Evolutionary conservation across 2,113 vertebrate species (phyloP), one percentile per base, ranked within the genome.

Genomic region (Syngnathoides biaculeatus): DNA sequence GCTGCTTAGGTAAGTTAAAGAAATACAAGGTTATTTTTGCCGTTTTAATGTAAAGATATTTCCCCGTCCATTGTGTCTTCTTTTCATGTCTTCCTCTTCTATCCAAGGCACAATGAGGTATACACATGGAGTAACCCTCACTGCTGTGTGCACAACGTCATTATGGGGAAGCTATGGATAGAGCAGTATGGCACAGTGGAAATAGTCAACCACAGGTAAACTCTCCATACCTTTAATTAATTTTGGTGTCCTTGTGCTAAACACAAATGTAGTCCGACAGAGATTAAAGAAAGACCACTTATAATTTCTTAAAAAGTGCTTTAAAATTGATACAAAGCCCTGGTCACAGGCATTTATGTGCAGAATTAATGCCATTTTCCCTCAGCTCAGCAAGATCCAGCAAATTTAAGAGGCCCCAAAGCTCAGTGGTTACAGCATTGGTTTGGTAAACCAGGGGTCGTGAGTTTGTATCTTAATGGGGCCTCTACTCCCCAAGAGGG

Each of bases 151-250:
- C 85, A 89, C 79, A 89, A 89, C 14, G 64, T 89, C 59, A 87
- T 89, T 53, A 39, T 89, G 50, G 87, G 87, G 8, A 87, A 89
- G 70, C 78, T 89, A 2, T 89, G 87, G 87, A 87, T 89, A 56
- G 87, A 89, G 61, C 87, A 89, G 72, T 87, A 87, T 24, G 87
- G 87, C 30, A 84, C 82, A 17, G 85, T 89, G 71, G 87, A 89
- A 68, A 89, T 89, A 22, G 35, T 85, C 70, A 89, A 89, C 74
- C 85, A 87, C 77, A 84, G 86, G 68, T 81, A 53, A 69, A 39
- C 11, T 15, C 55, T 11, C 43, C 9, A 8, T 26, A 8, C 40
- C 19, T 48, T 20, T 35, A 2, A 17, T 35, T 13, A 19, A 27
- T 5, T 45, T 38, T 48, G 13, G 45, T 5, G 6, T 19, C 57